phyloP scores from a whole-genome alignment of 2,797 vertebrate species.

The Poecilia picta region DNA sequence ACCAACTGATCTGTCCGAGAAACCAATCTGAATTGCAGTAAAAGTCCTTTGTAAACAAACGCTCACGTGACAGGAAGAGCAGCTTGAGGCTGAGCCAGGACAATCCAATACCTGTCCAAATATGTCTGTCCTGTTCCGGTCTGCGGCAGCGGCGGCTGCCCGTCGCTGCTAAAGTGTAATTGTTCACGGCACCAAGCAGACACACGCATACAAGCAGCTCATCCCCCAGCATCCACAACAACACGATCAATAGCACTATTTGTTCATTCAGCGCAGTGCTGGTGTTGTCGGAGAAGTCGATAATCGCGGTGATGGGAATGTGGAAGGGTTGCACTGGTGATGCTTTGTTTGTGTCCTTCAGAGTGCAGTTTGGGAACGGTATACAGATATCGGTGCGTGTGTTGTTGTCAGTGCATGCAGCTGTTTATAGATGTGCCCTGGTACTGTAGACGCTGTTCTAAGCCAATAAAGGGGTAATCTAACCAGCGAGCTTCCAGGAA shows the following conservation, averaged over 20 bases:
- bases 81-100: conserved; percentile 2
- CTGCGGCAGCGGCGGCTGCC: conserved; percentile 15
- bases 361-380: conserved; percentile 27
- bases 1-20: background rate
- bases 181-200: conserved; percentile 32
- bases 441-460: conserved; percentile 16
- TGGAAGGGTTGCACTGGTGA: conserved; percentile 31
- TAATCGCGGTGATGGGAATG: conserved; percentile 58
- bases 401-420: conserved; percentile 28
- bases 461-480: conserved; percentile 9
- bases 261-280: conserved; percentile 55
- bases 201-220: conserved; percentile 24
- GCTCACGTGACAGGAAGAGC: conserved; percentile 18
- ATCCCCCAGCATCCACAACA: conserved; percentile 37
- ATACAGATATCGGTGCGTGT: conserved; percentile 1
- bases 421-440: conserved; percentile 28
- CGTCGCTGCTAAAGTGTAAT: conserved; percentile 62
- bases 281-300: conserved; percentile 65
- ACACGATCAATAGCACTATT: conserved; percentile 63
- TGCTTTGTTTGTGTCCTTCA: conserved; percentile 44
- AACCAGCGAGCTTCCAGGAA: conserved; percentile 26
- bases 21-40: background rate
- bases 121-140: conserved; percentile 53
- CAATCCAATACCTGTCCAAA: conserved; percentile 50
- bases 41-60: conserved; percentile 2